These are phyloP conservation scores for Halocynthia roretzi DNA, from an alignment of 23 tunicate species.

Conservation along the genomic window DNA sequence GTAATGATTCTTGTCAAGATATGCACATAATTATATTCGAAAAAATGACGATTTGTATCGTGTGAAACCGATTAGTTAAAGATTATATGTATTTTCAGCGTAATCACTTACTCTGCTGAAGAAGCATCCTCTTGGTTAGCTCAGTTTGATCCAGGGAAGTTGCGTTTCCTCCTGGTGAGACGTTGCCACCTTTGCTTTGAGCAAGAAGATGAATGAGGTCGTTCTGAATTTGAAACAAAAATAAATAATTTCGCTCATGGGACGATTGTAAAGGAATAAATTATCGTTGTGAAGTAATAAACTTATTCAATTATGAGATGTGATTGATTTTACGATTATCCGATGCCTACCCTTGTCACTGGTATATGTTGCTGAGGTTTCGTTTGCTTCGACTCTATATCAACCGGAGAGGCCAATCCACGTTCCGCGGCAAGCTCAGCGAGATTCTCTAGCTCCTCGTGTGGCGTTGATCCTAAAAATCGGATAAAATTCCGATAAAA, in stretches of 20 bases:
- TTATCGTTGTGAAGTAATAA: too few species aligned
- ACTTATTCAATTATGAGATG: too few species aligned
- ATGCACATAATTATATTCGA: too few species aligned
- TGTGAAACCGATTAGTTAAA: not conserved
- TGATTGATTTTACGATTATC: too few species aligned
- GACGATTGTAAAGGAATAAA: too few species aligned
- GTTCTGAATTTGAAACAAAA: not conserved
- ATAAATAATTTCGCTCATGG: too few species aligned
- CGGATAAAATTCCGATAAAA: too few species aligned
- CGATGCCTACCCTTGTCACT: too few species aligned
- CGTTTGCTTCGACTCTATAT: conserved; percentile 3
- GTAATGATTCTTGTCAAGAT: too few species aligned
- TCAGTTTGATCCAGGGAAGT: not conserved
- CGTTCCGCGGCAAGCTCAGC: conserved; percentile 22
- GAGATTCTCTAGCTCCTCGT: conserved; percentile 18
- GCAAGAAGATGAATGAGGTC: conserved; percentile 13
- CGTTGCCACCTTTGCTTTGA: not conserved
- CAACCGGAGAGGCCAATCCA: conserved; percentile 21
- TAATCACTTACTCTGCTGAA: conserved; percentile 6
- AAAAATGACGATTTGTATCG: too few species aligned
- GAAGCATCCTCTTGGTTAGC: not conserved
- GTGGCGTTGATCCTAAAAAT: conserved; percentile 18
- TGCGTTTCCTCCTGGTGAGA: not conserved
- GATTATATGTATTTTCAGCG: not conserved
- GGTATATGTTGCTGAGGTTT: too few species aligned